A percentile compares a stretch with the other conserved stretches of the same genome.
Conservation (phyloP, 1,140 invertebrate species). For the Drosophila arawakana region DNA sequence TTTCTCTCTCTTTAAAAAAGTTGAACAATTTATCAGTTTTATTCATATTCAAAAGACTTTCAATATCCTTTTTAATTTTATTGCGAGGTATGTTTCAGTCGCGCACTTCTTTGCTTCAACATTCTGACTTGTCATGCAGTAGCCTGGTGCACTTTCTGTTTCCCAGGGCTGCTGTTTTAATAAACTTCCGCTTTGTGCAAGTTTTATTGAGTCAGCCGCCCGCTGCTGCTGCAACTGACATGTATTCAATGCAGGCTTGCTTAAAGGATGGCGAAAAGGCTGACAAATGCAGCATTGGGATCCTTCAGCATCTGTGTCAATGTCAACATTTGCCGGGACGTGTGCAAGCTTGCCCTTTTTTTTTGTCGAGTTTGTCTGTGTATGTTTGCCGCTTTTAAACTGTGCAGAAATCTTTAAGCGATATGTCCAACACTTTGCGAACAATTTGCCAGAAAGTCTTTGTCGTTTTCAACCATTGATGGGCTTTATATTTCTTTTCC, state of each 20-base stretch:
- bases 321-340: slow-evolving; percentile 67
- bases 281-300: slow-evolving; percentile 9
- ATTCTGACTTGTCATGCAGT: slow-evolving; percentile 45
- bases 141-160: slow-evolving; percentile 44
- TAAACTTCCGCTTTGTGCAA: slow-evolving; percentile 75
- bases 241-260: slow-evolving; percentile 52
- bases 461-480: slow-evolving; percentile 60
- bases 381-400: slow-evolving; percentile 45
- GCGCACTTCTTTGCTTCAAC: not conserved
- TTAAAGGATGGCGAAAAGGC: slow-evolving; percentile 29
- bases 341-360: slow-evolving; percentile 57
- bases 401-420: slow-evolving; percentile 62
- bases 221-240: slow-evolving; percentile 45
- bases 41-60: not conserved
- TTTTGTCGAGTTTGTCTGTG: slow-evolving; percentile 15
- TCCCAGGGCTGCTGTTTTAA: slow-evolving; percentile 65
- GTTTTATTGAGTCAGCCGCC: slow-evolving; percentile 65
- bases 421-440: slow-evolving; percentile 73
- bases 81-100: slow-evolving; percentile 1
- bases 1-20: not conserved
- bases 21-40: not conserved
- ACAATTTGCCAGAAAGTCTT: slow-evolving; percentile 68
- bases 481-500: slow-evolving; percentile 30
- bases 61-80: no score
- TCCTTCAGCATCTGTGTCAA: slow-evolving; percentile 74